A percentile compares a stretch with the other conserved stretches of the same genome.
Conservation (phyloP, 2,113 vertebrate species). For the mouse (Mus musculus) region DNA sequence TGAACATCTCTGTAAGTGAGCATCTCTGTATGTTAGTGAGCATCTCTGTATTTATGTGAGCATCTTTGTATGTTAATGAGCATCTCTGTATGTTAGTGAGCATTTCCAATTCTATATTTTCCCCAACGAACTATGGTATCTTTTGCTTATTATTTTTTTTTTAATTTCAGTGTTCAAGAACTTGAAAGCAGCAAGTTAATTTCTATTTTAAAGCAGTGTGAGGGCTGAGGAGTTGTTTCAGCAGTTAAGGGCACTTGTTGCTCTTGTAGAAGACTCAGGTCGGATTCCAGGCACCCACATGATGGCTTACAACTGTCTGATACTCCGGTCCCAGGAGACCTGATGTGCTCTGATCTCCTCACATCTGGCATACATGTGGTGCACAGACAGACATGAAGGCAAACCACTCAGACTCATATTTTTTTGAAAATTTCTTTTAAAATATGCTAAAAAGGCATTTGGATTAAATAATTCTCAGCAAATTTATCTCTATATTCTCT, state of each 20-base stretch:
- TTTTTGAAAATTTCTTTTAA: background rate
- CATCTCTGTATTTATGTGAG: no score
- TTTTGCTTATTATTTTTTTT: background rate
- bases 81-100: background rate
- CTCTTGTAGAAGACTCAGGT: background rate
- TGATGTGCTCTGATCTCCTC: background rate
- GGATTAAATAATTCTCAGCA: constrained; percentile 19
- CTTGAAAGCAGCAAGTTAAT: constrained; percentile 19
- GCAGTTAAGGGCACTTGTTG: background rate
- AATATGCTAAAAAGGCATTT: constrained; percentile 28
- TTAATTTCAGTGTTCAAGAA: constrained; percentile 31
- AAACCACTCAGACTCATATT: background rate
- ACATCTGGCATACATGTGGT: background rate
- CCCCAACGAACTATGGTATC: background rate
- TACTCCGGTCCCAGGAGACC: background rate
- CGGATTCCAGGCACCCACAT: background rate
- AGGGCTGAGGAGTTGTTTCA: background rate
- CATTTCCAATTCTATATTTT: background rate
- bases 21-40: no score
- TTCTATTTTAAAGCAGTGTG: background rate
- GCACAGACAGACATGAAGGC: background rate
- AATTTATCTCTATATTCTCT: background rate
- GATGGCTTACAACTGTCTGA: background rate
- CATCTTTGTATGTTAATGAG: background rate
- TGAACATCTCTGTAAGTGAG: no score